Evolutionary conservation across 2,797 vertebrate species (phyloP), one percentile per base, ranked within the genome.

Genomic region (Enteromius viviparus): DNA sequence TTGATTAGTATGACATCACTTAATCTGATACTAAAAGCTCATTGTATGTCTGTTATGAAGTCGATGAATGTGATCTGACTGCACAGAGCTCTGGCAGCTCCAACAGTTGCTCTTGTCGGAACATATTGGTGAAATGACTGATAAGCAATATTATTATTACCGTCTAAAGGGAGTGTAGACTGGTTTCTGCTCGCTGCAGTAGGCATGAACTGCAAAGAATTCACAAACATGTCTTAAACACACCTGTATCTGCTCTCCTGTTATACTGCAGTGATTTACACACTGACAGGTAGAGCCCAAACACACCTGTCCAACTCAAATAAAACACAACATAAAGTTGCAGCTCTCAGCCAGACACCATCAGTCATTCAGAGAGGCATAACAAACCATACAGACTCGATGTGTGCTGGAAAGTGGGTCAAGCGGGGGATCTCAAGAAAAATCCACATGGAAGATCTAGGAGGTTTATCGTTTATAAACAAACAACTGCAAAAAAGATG

Each of bases 291-390:
- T 37, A 37, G 34, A 80, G 66, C 58, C 45, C 21, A 45, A 80
- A 70, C 51, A 69, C 78, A 45, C 37, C 37, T 80, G 66, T 17
- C 65, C 12, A 45, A 32, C 51, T 58, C 47, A 68, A 80, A 58
- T 42, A 80, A 45, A 58, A 26, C 49, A 45, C 53, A 19, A 21
- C 78, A 58, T 40, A 69, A 42, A 42, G 49, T n/a, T 58, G 32
- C 12, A 37, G 6, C 40, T 77, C 75, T 26, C 23, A 12, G 47
- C 65, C 34, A 26, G 58, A 80, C 51, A 15, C 37, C 78, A 80
- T 80, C 66, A 58, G 37, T 69, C 65, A 69, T 58, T 80, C 49
- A 45, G 75, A 64, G 40, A 62, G 2, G 55, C 23, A 62, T 12
- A 60, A 76, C 74, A 78, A 78, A 66, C 60, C 42, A 23, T 19